phyloP scores from a whole-genome alignment of 2,888 invertebrate genomes.

The Exocentrus adspersus region DNA sequence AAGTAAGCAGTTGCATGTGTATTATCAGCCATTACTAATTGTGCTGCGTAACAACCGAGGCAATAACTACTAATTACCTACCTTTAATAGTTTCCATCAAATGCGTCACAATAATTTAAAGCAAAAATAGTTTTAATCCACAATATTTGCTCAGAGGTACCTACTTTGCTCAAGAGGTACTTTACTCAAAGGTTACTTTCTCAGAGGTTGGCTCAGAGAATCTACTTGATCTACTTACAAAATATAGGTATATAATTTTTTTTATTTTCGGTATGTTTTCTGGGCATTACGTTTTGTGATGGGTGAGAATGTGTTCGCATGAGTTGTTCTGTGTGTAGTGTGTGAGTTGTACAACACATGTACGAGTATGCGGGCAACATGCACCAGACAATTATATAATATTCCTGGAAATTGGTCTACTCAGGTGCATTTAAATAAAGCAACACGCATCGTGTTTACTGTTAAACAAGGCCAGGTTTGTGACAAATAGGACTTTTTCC shows the following conservation, averaged over 20 bases:
- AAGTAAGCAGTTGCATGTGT: constrained; percentile 8
- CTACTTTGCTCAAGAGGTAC: too few species aligned
- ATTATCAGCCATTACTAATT: constrained; percentile 9
- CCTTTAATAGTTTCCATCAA: background rate
- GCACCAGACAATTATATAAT: constrained; percentile 42
- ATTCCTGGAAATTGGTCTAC: constrained; percentile 35
- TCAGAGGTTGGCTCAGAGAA: too few species aligned
- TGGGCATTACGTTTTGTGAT: constrained; percentile 31
- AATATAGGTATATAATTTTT: too few species aligned
- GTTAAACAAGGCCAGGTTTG: constrained; percentile 4
- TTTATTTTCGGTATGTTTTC: too few species aligned
- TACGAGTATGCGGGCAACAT: constrained; percentile 42
- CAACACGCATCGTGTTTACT: constrained; percentile 31
- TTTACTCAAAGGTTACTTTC: too few species aligned
- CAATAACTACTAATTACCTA: constrained; percentile 7
- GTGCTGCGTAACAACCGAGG: background rate
- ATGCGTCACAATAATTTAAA: constrained; percentile 2
- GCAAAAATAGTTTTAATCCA: background rate
- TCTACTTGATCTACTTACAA: too few species aligned
- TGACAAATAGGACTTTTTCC: too few species aligned
- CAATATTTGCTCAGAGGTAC: constrained; percentile 12
- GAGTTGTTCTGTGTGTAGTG: constrained; percentile 29
- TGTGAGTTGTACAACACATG: constrained; percentile 40
- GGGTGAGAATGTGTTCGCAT: constrained; percentile 40
- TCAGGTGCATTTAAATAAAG: constrained; percentile 29